Evolutionary conservation across 2,113 vertebrate genomes (phyloP).

Genomic region (Pseudopipra pipra): DNA sequence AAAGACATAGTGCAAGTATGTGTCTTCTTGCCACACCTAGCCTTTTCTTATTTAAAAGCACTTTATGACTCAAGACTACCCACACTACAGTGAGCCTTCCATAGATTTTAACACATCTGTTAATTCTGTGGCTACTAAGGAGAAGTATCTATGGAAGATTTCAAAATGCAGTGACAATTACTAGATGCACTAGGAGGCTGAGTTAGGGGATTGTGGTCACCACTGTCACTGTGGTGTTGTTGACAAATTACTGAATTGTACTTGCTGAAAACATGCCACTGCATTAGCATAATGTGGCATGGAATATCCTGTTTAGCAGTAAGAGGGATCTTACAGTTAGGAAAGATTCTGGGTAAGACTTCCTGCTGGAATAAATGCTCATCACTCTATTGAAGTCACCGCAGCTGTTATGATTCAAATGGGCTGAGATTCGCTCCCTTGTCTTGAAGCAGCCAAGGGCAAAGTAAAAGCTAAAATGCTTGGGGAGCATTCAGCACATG

Average conservation of each 20-base stretch:
- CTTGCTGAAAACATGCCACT: not conserved
- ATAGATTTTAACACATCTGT: not conserved
- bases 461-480: not conserved
- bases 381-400: not conserved
- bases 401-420: not conserved
- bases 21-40: not conserved
- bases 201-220: not conserved
- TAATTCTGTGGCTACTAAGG: not conserved
- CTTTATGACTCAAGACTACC: not conserved
- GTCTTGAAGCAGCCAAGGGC: not conserved
- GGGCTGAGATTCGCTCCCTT: not conserved
- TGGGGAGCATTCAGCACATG: not conserved
- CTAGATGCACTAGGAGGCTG: not conserved
- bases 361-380: conserved; percentile 19
- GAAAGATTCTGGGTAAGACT: not conserved
- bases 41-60: not conserved
- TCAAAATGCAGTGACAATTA: not conserved
- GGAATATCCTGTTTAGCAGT: not conserved
- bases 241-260: not conserved
- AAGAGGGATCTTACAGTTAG: not conserved
- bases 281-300: not conserved
- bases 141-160: not conserved
- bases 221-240: accelerated
- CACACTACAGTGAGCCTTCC: not conserved
- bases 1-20: not conserved